A percentile compares a stretch with the other conserved stretches of the same genome.
Evolutionary conservation across 2,888 invertebrate genomes (phyloP).

Genomic region (Heliconius ismenius): DNA sequence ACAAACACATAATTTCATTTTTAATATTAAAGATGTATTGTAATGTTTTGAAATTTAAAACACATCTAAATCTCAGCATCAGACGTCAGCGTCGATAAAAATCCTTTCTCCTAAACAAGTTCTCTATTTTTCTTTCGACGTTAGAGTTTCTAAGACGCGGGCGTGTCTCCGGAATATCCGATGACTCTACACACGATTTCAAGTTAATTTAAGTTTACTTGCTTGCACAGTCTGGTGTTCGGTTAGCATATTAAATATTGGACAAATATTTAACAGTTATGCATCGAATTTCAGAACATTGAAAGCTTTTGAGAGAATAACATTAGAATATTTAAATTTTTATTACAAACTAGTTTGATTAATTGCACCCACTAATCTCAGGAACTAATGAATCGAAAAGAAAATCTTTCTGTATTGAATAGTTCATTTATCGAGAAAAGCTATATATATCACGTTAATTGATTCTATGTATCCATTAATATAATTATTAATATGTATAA

Average conservation of each 20-base stretch:
- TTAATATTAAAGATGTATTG: not conserved
- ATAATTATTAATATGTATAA: no score
- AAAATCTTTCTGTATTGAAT: no score
- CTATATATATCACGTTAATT: no score
- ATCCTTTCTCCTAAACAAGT: slow-evolving; percentile 5
- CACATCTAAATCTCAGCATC: not conserved
- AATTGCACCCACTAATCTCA: no score
- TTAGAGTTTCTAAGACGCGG: slow-evolving; percentile 25
- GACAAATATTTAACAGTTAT: not conserved
- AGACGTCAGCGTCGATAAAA: not conserved
- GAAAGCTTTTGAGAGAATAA: no score
- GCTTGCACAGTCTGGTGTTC: not conserved
- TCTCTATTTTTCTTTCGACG: slow-evolving; percentile 47
- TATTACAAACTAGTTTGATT: no score
- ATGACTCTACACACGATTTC: slow-evolving; percentile 31
- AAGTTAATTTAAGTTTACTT: slow-evolving; percentile 26
- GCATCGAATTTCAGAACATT: not conserved
- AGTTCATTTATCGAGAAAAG: no score
- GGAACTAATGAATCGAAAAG: no score
- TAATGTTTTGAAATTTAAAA: not conserved
- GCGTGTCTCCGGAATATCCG: slow-evolving; percentile 31
- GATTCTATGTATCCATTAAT: no score
- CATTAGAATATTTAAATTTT: no score
- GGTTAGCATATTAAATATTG: not conserved
- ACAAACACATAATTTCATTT: not conserved